Conservation (phyloP, 2,797 vertebrate species). For the Falco peregrinus region DNA sequence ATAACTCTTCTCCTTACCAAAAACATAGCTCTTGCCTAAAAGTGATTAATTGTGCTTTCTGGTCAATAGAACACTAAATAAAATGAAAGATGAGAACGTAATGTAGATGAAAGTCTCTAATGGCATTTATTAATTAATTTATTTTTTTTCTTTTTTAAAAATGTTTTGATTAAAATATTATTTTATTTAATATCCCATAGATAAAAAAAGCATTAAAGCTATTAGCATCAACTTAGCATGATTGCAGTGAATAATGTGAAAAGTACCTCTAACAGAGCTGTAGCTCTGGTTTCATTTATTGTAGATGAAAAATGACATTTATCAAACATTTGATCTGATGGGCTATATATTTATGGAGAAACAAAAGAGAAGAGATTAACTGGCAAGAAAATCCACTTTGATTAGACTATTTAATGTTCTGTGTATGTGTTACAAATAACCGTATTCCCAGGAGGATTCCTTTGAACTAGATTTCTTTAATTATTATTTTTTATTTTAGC, state of each 20-base stretch:
- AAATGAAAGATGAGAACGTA: conserved; percentile 34
- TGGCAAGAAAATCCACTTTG: conserved; percentile 70
- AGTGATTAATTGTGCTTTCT: conserved; percentile 52
- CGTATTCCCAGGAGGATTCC: conserved; percentile 1
- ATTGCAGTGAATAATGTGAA: conserved; percentile 51
- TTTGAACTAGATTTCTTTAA: conserved; percentile 44
- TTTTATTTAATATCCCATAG: conserved; percentile 46
- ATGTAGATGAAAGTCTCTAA: neutral
- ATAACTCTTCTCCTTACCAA: neutral
- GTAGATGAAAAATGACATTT: conserved; percentile 72
- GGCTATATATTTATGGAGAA: conserved; percentile 67
- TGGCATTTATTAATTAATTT: conserved; percentile 3
- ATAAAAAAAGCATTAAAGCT: conserved; percentile 45
- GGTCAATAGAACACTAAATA: conserved; percentile 50
- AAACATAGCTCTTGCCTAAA: neutral
- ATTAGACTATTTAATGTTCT: conserved; percentile 59
- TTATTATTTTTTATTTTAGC: conserved; percentile 62
- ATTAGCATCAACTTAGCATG: conserved; percentile 50
- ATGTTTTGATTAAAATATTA: conserved; percentile 41
- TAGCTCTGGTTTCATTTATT: conserved; percentile 69
- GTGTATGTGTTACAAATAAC: conserved; percentile 57
- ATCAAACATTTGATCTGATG: conserved; percentile 71
- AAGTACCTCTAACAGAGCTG: conserved; percentile 61
- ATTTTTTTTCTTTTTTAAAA: neutral
- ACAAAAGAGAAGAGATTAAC: conserved; percentile 69